phyloP scores from a whole-genome alignment of 2,113 vertebrate genomes.

The Poeciliopsis retropinna region DNA sequence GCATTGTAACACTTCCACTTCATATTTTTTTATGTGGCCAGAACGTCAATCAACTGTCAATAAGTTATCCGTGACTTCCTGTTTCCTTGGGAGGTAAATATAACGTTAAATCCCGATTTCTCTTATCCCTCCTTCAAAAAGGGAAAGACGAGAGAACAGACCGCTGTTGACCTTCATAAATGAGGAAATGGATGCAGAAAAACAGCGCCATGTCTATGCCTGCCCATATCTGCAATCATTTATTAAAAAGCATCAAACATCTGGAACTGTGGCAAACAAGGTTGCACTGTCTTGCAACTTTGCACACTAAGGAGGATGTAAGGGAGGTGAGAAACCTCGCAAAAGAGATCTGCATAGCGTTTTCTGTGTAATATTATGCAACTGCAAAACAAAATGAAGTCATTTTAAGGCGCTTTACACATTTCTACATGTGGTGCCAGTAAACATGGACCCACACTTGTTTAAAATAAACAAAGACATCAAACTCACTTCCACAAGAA shows the following conservation, averaged over 20 bases:
- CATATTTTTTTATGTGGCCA: neutral
- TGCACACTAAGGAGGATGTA: too few species aligned
- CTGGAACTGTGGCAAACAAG: neutral
- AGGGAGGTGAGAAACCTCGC: too few species aligned
- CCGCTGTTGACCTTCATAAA: neutral
- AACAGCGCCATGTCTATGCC: neutral
- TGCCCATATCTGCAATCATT: neutral
- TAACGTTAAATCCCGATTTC: neutral
- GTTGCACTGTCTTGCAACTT: neutral
- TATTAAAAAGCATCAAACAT: neutral
- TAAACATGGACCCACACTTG: constrained; percentile 19
- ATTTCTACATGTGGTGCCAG: neutral
- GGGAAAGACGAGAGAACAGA: neutral
- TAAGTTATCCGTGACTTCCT: neutral
- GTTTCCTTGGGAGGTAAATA: neutral
- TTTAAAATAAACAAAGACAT: constrained; percentile 70
- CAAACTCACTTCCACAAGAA: constrained; percentile 71
- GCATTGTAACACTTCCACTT: too few species aligned
- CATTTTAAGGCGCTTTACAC: neutral
- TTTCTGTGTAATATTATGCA: neutral
- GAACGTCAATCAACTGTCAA: neutral
- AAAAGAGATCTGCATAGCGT: neutral
- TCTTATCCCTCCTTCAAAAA: neutral
- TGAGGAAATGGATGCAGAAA: neutral
- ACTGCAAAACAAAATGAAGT: neutral